phyloP scores from a whole-genome alignment of 2,888 invertebrate species.

The Mesopsocus fuscifrons region DNA sequence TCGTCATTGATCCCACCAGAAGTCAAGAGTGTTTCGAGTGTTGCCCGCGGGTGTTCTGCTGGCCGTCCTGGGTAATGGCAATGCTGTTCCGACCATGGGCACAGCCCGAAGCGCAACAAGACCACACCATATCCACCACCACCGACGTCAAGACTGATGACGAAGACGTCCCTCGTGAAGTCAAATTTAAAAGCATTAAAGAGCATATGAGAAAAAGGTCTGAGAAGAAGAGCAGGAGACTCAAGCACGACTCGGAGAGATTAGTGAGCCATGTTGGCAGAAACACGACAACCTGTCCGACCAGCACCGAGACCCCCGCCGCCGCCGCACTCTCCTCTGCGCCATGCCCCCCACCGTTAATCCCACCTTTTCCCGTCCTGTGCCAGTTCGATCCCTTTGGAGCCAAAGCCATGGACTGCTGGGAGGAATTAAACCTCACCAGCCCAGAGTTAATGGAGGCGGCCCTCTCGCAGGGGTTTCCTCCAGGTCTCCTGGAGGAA shows the following conservation, averaged over 20 bases:
- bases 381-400: background rate
- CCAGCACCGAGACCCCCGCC: background rate
- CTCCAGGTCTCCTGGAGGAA: conserved; percentile 9
- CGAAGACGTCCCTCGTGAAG: background rate
- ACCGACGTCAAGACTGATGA: background rate
- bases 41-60: too few species aligned
- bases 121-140: conserved; percentile 3
- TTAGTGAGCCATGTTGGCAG: too few species aligned
- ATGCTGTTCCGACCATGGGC: conserved; percentile 4
- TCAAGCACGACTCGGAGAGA: background rate
- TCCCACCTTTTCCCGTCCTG: background rate
- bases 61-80: background rate
- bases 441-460: conserved; percentile 2
- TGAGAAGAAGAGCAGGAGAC: background rate
- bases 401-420: background rate
- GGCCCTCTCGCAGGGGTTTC: conserved; percentile 7
- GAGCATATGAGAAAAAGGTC: conserved; percentile 4
- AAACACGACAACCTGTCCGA: background rate
- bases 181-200: conserved; percentile 4
- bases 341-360: background rate
- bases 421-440: background rate
- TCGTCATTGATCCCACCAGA: conserved; percentile 3
- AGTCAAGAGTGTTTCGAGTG: conserved; percentile 4
- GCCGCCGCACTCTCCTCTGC: background rate
- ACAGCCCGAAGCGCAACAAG: conserved; percentile 1